These are phyloP conservation scores for Neosalanx taihuensis DNA, from an alignment of 2,797 vertebrate genomes.

Conservation along the genomic window DNA sequence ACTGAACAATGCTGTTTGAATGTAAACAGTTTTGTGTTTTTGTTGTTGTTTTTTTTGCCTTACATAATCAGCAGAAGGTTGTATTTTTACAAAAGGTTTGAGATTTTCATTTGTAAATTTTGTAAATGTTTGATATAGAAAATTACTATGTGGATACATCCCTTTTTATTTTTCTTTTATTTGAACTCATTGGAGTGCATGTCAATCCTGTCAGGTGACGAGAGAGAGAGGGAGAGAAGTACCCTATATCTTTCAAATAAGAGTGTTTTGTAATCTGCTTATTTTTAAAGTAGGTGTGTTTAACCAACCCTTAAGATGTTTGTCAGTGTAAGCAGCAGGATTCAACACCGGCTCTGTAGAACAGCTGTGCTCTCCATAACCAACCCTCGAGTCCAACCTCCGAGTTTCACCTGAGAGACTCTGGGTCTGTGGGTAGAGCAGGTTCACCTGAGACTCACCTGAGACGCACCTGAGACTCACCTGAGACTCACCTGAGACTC, in stretches of 20 bases:
- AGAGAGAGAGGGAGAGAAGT: slow-evolving; percentile 10
- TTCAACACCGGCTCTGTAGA: neutral
- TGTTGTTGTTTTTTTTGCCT: slow-evolving; percentile 68
- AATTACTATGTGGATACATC: slow-evolving; percentile 57
- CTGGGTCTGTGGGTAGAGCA: too few species aligned
- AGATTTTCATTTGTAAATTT: slow-evolving; percentile 76
- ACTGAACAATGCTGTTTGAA: slow-evolving; percentile 67
- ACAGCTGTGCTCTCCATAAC: neutral
- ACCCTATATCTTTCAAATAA: slow-evolving; percentile 18
- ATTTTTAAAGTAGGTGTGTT: slow-evolving; percentile 11
- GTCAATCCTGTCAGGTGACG: slow-evolving; percentile 19
- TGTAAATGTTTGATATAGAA: slow-evolving; percentile 73
- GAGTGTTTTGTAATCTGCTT: slow-evolving; percentile 41
- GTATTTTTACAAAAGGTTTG: slow-evolving; percentile 70
- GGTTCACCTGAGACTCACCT: too few species aligned
- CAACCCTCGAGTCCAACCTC: too few species aligned
- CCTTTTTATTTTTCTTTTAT: slow-evolving; percentile 25
- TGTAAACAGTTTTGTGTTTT: slow-evolving; percentile 65
- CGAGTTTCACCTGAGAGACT: too few species aligned
- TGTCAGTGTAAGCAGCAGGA: slow-evolving; percentile 13
- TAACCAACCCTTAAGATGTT: slow-evolving; percentile 26
- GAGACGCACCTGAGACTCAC: too few species aligned
- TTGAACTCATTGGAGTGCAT: slow-evolving; percentile 38
- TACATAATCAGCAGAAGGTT: slow-evolving; percentile 65
- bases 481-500: too few species aligned